A percentile compares a stretch with the other conserved stretches of the same genome.
Conservation (phyloP, 1,140 invertebrate species). For the Ectropis grisescens region DNA sequence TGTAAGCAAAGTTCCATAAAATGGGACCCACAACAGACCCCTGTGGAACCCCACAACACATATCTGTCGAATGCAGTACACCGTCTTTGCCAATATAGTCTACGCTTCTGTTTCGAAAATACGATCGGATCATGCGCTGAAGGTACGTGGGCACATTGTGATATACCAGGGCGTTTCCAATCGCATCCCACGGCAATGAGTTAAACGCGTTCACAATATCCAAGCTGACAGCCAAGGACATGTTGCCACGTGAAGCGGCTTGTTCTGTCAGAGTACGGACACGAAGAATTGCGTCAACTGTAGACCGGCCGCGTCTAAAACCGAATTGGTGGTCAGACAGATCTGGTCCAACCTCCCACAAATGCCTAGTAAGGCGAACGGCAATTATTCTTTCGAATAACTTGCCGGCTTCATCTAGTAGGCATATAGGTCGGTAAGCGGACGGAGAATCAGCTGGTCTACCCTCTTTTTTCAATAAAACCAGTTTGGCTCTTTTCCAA, state of each 20-base stretch:
- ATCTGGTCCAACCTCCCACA: conserved; percentile 5
- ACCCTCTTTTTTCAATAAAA: no score
- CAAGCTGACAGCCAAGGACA: conserved; percentile 6
- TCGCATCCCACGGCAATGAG: conserved; percentile 7
- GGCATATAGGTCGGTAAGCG: no score
- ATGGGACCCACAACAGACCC: conserved; percentile 3
- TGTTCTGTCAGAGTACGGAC: neutral
- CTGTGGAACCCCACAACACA: conserved; percentile 12
- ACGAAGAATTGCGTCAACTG: conserved; percentile 18
- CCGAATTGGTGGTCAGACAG: conserved; percentile 20
- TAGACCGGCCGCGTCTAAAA: conserved; percentile 17
- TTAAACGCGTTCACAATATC: conserved; percentile 17
- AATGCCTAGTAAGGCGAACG: conserved; percentile 8
- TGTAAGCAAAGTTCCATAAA: conserved; percentile 13
- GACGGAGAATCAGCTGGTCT: no score
- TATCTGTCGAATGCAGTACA: neutral
- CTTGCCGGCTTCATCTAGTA: no score
- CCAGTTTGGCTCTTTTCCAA: no score
- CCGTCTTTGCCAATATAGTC: conserved; percentile 1
- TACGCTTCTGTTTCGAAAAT: conserved; percentile 4
- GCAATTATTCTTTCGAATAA: no score
- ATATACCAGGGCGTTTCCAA: conserved; percentile 1
- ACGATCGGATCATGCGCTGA: neutral
- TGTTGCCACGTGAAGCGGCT: neutral
- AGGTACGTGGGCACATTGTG: conserved; percentile 4